Percentiles rank a stretch among this genome's conserved stretches.
Evolutionary conservation across 2,113 vertebrate genomes (phyloP).

Genomic region (Notothenia rossii): DNA sequence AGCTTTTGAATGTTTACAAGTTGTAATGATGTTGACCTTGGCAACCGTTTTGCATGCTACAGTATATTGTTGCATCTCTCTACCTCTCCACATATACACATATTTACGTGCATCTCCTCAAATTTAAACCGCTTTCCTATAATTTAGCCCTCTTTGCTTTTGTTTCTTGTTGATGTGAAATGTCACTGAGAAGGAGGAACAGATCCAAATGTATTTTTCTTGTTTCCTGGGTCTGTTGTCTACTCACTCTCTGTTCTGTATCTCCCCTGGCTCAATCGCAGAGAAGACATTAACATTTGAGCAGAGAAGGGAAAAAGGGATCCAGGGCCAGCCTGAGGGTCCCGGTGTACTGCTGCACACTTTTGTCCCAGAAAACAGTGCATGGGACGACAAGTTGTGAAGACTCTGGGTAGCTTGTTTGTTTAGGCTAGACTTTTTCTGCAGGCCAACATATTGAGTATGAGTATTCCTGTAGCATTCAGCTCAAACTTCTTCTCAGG

Average conservation of each 20-base stretch:
- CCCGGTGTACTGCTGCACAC: slow-evolving; percentile 54
- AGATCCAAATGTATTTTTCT: slow-evolving; percentile 52
- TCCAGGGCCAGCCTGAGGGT: slow-evolving; percentile 39
- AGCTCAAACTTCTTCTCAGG: slow-evolving; percentile 17
- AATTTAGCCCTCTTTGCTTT: slow-evolving; percentile 29
- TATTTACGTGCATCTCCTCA: neutral
- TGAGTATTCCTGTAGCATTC: slow-evolving; percentile 16
- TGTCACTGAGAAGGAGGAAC: slow-evolving; percentile 31
- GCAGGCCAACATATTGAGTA: slow-evolving; percentile 33
- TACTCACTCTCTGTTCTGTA: slow-evolving; percentile 36
- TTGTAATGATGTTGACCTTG: slow-evolving; percentile 1
- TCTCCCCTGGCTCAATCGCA: slow-evolving; percentile 43
- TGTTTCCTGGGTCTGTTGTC: slow-evolving; percentile 41
- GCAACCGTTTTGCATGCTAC: neutral
- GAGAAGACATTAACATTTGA: slow-evolving; percentile 64
- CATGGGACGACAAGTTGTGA: slow-evolving; percentile 40
- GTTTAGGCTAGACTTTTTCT: slow-evolving; percentile 37
- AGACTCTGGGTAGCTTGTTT: slow-evolving; percentile 52
- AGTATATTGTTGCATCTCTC: neutral
- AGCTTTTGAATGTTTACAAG: neutral
- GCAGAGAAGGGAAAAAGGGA: slow-evolving; percentile 41
- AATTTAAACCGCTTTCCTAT: slow-evolving; percentile 20
- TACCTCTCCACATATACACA: neutral
- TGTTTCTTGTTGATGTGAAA: slow-evolving; percentile 22
- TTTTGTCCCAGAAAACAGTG: slow-evolving; percentile 61